These are phyloP conservation scores for Agrilus planipennis DNA, from an alignment of 1,140 invertebrate species.

Conservation along the genomic window DNA sequence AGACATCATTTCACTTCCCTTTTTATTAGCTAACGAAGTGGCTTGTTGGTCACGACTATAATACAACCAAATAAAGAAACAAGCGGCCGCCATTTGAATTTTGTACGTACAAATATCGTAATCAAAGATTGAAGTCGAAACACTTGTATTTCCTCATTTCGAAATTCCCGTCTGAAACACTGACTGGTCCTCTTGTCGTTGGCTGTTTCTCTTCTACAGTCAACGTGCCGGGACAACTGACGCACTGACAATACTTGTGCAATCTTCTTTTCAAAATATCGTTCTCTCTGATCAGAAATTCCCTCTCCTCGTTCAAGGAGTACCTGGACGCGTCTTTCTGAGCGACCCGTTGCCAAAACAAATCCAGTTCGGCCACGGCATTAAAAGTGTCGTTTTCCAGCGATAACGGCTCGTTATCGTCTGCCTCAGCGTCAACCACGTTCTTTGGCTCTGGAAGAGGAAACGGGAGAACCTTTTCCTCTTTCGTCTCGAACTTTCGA, in stretches of 20 bases:
- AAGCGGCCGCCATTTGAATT: too few species aligned
- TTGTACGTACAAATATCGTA: too few species aligned
- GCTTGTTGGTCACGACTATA: too few species aligned
- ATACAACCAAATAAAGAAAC: too few species aligned
- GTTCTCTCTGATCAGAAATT: constrained; percentile 21
- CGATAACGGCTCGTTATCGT: constrained; percentile 6
- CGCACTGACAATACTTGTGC: constrained; percentile 20
- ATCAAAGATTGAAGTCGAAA: too few species aligned
- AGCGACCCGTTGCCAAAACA: constrained; percentile 26
- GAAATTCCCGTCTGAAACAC: too few species aligned
- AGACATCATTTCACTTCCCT: too few species aligned
- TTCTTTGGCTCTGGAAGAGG: constrained; percentile 1
- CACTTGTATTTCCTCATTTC: too few species aligned
- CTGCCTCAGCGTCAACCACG: neutral
- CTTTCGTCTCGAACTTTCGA: constrained; percentile 42
- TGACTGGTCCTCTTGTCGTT: too few species aligned
- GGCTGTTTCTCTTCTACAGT: neutral
- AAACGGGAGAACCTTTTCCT: constrained; percentile 44
- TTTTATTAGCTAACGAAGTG: too few species aligned
- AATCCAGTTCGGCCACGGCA: constrained; percentile 9
- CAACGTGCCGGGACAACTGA: constrained; percentile 13
- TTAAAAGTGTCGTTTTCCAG: constrained; percentile 10
- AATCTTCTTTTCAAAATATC: constrained; percentile 15
- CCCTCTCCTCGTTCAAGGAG: constrained; percentile 22
- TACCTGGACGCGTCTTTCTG: constrained; percentile 18